A percentile compares a stretch with the other conserved stretches of the same genome.
Conservation (phyloP, 2,113 vertebrate species). For the Pterocles gutturalis region DNA sequence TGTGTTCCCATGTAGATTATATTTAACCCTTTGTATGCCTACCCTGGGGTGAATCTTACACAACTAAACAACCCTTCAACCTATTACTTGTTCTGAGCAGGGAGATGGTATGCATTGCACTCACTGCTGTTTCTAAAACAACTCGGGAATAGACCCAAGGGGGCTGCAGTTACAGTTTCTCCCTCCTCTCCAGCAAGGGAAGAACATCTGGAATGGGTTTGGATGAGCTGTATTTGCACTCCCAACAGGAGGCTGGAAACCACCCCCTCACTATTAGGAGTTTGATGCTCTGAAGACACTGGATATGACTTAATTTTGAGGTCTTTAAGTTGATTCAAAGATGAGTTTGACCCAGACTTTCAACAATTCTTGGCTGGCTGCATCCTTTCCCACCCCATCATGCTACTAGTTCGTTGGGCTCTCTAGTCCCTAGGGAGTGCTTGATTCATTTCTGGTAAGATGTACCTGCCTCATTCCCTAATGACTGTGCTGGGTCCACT, state of each 20-base stretch:
- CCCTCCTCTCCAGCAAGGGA: background rate
- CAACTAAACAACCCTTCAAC: background rate
- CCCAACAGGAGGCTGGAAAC: background rate
- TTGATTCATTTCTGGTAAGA: background rate
- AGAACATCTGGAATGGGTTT: background rate
- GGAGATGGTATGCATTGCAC: background rate
- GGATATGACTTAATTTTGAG: background rate
- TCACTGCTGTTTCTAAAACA: background rate
- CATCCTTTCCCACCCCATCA: background rate
- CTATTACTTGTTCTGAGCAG: background rate
- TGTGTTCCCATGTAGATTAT: background rate
- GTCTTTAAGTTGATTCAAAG: background rate
- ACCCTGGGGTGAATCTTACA: background rate
- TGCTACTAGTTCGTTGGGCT: background rate
- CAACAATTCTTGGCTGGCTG: background rate
- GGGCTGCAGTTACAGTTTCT: background rate
- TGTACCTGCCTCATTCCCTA: background rate
- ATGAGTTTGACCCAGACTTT: background rate
- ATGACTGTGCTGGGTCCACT: accelerated
- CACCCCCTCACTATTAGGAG: background rate
- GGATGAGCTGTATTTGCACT: background rate
- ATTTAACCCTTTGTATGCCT: background rate
- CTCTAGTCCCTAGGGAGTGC: background rate
- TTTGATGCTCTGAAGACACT: background rate
- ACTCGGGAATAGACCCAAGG: background rate